phyloP scores from a whole-genome alignment of 2,113 vertebrate genomes.

The Aegotheles bennettii region DNA sequence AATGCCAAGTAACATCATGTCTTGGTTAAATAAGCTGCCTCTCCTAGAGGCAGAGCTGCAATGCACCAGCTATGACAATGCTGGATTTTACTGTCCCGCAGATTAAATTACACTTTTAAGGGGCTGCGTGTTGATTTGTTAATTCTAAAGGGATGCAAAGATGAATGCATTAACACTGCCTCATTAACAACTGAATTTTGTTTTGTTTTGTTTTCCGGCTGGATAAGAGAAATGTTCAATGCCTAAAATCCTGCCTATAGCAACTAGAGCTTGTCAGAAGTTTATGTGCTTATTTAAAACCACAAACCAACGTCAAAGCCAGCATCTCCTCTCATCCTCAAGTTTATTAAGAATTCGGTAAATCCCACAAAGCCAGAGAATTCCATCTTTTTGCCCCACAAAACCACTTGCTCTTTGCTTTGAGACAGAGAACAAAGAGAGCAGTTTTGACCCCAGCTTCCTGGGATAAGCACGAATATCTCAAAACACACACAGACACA shows the following conservation, averaged over 20 bases:
- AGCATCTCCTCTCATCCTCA: not conserved
- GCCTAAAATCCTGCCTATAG: not conserved
- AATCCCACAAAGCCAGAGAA: not conserved
- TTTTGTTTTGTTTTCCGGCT: not conserved
- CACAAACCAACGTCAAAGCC: not conserved
- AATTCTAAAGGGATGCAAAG: not conserved
- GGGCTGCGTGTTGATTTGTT: not conserved
- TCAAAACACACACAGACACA: not conserved
- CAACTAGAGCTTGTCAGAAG: slow-evolving; percentile 8
- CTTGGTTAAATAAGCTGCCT: not conserved
- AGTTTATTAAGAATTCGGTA: not conserved
- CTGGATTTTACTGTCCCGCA: not conserved
- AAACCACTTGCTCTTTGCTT: not conserved
- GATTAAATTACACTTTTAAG: not conserved
- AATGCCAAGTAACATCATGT: not conserved
- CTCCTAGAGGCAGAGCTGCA: slow-evolving; percentile 21
- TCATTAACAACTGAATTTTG: not conserved
- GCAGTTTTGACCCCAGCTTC: not conserved
- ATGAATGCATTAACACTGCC: not conserved
- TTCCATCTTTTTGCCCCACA: not conserved
- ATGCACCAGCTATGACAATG: not conserved
- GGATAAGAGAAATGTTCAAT: not conserved
- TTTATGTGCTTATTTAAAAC: not conserved
- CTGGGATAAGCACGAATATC: not conserved
- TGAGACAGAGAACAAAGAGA: not conserved